These are phyloP conservation scores for Erebia ligea DNA, from an alignment of 2,888 invertebrate genomes.

Conservation along the genomic window DNA sequence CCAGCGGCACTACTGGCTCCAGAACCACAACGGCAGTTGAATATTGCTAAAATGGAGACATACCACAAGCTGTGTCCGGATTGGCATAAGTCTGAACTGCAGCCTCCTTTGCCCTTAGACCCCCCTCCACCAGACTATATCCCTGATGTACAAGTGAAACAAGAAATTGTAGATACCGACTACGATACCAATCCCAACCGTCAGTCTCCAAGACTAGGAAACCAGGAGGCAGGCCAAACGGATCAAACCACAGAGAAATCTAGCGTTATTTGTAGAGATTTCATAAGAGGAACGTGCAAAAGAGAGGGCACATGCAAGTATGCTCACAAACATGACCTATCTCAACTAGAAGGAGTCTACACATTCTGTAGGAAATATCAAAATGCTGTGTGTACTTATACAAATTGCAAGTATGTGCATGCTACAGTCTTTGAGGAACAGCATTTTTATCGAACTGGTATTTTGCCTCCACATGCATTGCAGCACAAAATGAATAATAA, in stretches of 20 bases:
- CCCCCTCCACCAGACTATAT: slow-evolving; percentile 43
- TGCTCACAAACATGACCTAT: slow-evolving; percentile 57
- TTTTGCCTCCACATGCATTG: slow-evolving; percentile 57
- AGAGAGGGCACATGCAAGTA: slow-evolving; percentile 55
- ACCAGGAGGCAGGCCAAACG: background rate
- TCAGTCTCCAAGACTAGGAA: slow-evolving; percentile 3
- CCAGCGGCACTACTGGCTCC: slow-evolving; percentile 9
- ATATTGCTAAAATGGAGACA: slow-evolving; percentile 13
- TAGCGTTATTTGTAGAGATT: slow-evolving; percentile 61
- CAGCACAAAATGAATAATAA: slow-evolving; percentile 49
- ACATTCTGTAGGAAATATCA: slow-evolving; percentile 68
- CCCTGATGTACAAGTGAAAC: slow-evolving; percentile 37
- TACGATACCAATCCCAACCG: slow-evolving; percentile 23
- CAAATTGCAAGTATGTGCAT: slow-evolving; percentile 66
- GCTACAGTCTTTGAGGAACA: slow-evolving; percentile 68
- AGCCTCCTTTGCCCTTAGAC: slow-evolving; percentile 45
- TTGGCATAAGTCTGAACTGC: slow-evolving; percentile 31
- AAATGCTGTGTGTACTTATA: slow-evolving; percentile 54
- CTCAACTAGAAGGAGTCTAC: slow-evolving; percentile 10
- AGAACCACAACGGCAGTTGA: slow-evolving; percentile 23
- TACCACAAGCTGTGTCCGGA: background rate
- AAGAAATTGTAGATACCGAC: slow-evolving; percentile 41
- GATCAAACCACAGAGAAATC: slow-evolving; percentile 21
- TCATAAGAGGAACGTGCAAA: slow-evolving; percentile 59
- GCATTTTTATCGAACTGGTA: slow-evolving; percentile 58